These are phyloP conservation scores for crab-eating macaque (Macaca fascicularis) DNA, from an alignment of 2,113 vertebrate genomes.

Conservation along the genomic window DNA sequence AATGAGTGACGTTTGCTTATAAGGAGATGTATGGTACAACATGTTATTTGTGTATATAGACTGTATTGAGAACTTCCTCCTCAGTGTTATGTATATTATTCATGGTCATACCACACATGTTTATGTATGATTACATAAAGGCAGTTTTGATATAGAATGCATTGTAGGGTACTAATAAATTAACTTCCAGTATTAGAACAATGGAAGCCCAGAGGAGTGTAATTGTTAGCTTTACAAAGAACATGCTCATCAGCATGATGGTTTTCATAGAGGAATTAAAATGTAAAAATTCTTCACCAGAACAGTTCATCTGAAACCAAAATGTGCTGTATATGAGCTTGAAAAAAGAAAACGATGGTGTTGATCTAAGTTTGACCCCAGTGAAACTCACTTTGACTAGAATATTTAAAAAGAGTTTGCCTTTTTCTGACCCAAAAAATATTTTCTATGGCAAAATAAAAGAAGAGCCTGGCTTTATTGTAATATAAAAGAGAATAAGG, in stretches of 20 bases:
- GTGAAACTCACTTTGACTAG: neutral
- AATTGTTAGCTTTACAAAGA: neutral
- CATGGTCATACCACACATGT: neutral
- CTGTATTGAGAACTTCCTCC: neutral
- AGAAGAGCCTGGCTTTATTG: neutral
- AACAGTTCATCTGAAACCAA: neutral
- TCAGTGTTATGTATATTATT: neutral
- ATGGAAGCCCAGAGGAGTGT: neutral
- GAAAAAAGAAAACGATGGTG: neutral
- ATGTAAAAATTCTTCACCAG: neutral
- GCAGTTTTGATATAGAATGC: neutral
- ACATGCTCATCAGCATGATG: neutral
- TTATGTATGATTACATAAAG: neutral
- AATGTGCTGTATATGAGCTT: neutral
- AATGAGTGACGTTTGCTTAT: neutral
- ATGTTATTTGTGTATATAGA: neutral
- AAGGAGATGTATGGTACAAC: neutral
- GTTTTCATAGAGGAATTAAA: neutral
- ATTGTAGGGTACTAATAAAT: neutral
- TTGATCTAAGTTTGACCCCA: neutral
- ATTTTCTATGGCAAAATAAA: neutral
- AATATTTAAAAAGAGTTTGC: neutral
- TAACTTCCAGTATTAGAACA: neutral
- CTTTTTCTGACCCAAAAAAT: neutral
- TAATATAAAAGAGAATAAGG: neutral